These are phyloP conservation scores for Odobenus rosmarus DNA, from an alignment of 2,113 vertebrate species.

Conservation along the genomic window DNA sequence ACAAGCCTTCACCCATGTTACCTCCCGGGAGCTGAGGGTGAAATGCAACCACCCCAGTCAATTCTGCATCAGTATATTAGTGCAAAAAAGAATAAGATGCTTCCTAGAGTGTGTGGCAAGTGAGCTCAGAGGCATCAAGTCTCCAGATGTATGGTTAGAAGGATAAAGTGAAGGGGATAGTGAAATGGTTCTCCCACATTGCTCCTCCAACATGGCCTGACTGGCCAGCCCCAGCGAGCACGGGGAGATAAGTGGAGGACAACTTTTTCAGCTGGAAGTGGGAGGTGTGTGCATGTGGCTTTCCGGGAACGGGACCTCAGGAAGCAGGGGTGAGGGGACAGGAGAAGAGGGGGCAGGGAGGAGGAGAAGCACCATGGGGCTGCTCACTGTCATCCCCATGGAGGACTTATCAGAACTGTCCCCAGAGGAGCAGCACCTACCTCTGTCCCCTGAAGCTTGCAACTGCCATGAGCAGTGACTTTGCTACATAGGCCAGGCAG, in stretches of 20 bases:
- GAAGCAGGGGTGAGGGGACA: not conserved
- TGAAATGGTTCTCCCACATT: not conserved
- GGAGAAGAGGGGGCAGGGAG: not conserved
- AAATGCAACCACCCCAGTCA: not conserved
- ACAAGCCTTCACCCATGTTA: not conserved
- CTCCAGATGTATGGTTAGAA: not conserved
- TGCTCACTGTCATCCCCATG: not conserved
- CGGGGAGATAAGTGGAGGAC: fast-evolving
- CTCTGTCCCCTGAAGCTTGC: not conserved
- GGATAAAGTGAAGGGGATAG: not conserved
- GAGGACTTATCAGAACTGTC: not conserved
- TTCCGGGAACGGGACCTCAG: too few relatives aligned
- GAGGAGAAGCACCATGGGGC: not conserved
- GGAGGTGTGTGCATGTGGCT: not conserved
- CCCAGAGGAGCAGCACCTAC: fast-evolving
- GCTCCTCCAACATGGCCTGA: not conserved
- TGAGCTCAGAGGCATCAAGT: fast-evolving
- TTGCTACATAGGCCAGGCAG: not conserved
- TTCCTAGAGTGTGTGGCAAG: not conserved
- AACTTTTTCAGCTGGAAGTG: not conserved
- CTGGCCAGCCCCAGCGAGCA: fast-evolving
- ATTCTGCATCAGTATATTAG: not conserved
- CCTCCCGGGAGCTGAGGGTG: not conserved
- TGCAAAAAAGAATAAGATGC: not conserved
- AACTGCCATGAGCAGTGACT: fast-evolving